These are phyloP conservation scores for Hassar affinis DNA, from an alignment of 2,113 vertebrate genomes.

Conservation along the genomic window DNA sequence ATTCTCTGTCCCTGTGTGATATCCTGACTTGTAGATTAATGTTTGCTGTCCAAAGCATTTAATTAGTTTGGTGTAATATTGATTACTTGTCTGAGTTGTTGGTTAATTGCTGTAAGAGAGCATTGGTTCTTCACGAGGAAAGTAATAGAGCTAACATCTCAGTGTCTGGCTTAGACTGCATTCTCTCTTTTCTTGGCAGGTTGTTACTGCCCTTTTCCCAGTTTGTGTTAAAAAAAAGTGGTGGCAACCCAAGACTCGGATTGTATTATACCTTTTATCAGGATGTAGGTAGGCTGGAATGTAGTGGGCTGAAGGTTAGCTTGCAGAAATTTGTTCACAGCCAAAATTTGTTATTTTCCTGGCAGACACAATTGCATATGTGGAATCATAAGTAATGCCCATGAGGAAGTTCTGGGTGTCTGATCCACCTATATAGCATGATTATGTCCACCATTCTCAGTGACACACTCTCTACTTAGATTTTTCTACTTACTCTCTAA, in stretches of 20 bases:
- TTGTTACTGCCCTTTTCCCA: conserved; percentile 25
- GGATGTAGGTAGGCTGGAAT: conserved; percentile 8
- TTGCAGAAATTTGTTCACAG: conserved; percentile 18
- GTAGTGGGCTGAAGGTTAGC: conserved; percentile 15
- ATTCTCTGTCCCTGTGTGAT: not conserved
- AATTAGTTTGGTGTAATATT: conserved; percentile 6
- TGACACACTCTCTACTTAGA: not conserved
- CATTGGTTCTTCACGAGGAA: not conserved
- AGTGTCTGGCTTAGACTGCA: conserved; percentile 17
- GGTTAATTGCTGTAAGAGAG: not conserved
- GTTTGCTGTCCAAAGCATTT: conserved; percentile 22
- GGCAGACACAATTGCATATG: not conserved
- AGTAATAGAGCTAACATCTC: conserved; percentile 7
- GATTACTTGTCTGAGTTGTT: not conserved
- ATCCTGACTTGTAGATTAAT: not conserved
- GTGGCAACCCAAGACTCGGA: not conserved
- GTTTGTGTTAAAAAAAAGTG: conserved; percentile 11
- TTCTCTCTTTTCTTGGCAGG: conserved; percentile 13
- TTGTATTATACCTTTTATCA: conserved; percentile 16
- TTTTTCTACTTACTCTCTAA: too few relatives aligned
- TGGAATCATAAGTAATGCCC: not conserved
- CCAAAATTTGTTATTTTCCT: conserved; percentile 6
- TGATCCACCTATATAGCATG: not conserved
- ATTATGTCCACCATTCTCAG: not conserved
- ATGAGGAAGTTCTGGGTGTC: not conserved